phyloP scores from a whole-genome alignment of 37 sponge, comb jelly and placozoan species.

The Aphrocallistes beatrix region DNA sequence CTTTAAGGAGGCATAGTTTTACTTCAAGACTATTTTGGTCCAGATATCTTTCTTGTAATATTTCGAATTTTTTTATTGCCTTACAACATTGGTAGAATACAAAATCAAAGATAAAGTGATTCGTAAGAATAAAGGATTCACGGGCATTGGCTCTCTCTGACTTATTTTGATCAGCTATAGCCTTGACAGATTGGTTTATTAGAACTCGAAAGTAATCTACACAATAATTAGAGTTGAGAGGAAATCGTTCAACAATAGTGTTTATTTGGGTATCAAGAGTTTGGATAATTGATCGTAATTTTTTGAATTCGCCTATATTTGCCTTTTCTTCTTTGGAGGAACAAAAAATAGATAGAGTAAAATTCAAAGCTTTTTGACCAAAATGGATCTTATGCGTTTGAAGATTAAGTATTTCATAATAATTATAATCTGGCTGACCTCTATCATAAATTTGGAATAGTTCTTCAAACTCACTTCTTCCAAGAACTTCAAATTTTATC shows the following conservation, averaged over 20 bases:
- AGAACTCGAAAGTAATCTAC: not conserved
- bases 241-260: not conserved
- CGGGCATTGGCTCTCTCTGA: not conserved
- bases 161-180: not conserved
- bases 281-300: not conserved
- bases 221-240: not conserved
- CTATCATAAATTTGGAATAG: no score
- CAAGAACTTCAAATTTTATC: not conserved
- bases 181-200: not conserved
- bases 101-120: conserved; percentile 9
- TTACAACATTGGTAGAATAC: not conserved
- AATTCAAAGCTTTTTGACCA: no score
- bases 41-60: not conserved
- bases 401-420: not conserved
- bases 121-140: not conserved
- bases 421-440: not conserved
- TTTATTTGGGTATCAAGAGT: not conserved
- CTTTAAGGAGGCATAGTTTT: not conserved
- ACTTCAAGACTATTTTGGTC: not conserved
- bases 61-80: not conserved
- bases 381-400: no score
- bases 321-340: no score
- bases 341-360: no score
- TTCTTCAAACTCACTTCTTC: not conserved
- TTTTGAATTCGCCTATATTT: not conserved